These are phyloP conservation scores for Eupithecia subfuscata DNA, from an alignment of 2,888 invertebrate genomes.

Conservation along the genomic window DNA sequence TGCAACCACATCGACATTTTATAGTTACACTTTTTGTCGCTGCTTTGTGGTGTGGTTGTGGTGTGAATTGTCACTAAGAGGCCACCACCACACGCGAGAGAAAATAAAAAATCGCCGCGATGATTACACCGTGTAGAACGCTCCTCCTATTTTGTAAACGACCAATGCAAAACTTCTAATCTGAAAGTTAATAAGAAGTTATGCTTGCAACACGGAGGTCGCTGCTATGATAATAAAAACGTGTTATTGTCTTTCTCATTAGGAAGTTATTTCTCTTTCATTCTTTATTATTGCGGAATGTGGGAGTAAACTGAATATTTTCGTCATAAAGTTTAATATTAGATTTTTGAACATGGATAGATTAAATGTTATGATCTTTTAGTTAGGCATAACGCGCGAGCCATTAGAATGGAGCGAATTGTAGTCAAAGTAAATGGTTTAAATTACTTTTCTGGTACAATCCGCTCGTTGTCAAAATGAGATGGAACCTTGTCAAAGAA, in stretches of 20 bases:
- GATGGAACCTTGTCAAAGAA: background rate
- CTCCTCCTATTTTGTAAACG: background rate
- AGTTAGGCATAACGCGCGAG: background rate
- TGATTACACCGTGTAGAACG: background rate
- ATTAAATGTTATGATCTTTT: background rate
- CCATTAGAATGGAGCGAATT: background rate
- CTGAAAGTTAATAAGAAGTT: background rate
- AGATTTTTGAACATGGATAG: background rate
- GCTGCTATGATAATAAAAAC: background rate
- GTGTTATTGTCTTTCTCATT: background rate
- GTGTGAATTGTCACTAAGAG: too few species aligned
- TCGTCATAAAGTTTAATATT: background rate
- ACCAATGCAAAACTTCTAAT: background rate
- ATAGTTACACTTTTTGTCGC: too few species aligned
- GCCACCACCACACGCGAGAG: too few species aligned
- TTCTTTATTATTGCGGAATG: background rate
- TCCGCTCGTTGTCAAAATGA: background rate
- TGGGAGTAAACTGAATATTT: background rate
- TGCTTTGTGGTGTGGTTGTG: too few species aligned
- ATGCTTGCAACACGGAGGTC: background rate
- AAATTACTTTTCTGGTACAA: constrained; percentile 1
- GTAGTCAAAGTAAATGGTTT: too few species aligned
- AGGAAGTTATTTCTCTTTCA: background rate
- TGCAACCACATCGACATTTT: too few species aligned
- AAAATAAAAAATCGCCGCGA: background rate